Conservation (phyloP, 2,113 vertebrate species). For the Tretioscincus oriximinensis region DNA sequence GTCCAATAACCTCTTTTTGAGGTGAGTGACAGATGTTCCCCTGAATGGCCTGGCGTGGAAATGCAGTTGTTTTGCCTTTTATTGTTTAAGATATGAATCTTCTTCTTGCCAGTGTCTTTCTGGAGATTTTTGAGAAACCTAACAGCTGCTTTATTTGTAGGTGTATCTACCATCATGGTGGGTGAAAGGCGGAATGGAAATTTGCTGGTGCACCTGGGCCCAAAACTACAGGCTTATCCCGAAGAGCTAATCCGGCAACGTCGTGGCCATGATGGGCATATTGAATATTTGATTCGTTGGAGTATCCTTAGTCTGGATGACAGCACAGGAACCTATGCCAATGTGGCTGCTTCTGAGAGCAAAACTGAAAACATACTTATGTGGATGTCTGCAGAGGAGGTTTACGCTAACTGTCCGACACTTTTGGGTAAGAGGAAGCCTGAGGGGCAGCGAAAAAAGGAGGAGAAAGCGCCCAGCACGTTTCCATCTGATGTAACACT, state of each 20-base stretch:
- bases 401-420: conserved; percentile 86
- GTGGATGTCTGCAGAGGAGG: conserved; percentile 94
- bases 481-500: conserved; percentile 65
- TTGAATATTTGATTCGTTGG: conserved; percentile 87
- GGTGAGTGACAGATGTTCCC: no score
- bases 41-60: no score
- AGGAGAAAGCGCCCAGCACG: conserved; percentile 60
- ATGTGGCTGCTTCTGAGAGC: conserved; percentile 68
- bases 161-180: conserved; percentile 68
- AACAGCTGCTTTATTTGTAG: conserved; percentile 17
- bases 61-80: no score
- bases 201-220: conserved; percentile 83
- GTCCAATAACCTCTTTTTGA: no score
- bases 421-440: conserved; percentile 79
- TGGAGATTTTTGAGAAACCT: background rate
- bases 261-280: conserved; percentile 78
- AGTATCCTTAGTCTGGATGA: conserved; percentile 71
- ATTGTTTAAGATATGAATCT: no score
- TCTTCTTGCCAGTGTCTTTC: background rate
- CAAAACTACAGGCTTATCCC: conserved; percentile 79
- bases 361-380: conserved; percentile 84
- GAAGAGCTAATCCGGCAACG: conserved; percentile 86
- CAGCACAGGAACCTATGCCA: conserved; percentile 51
- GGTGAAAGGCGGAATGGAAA: conserved; percentile 78
- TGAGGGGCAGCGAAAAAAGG: conserved; percentile 64